Evolutionary conservation across 1,140 invertebrate species (phyloP).

Genomic region (Euwallacea similis): DNA sequence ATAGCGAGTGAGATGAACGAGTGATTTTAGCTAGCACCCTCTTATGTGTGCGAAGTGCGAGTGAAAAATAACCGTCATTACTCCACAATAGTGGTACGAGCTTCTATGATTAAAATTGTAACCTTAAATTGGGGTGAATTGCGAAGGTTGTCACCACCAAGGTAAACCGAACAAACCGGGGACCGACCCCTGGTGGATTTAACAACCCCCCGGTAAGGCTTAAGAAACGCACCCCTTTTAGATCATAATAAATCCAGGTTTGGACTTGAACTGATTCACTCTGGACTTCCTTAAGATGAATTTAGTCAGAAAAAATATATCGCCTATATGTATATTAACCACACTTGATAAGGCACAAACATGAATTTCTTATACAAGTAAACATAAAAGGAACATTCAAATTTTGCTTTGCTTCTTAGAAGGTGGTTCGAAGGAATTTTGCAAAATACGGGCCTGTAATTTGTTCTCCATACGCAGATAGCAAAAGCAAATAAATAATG

Average conservation of each 20-base stretch:
- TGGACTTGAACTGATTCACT: background rate
- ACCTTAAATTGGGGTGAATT: constrained; percentile 24
- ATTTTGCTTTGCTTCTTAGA: background rate
- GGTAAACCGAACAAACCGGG: constrained; percentile 50
- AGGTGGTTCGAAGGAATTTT: background rate
- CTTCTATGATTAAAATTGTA: constrained; percentile 39
- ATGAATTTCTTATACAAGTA: no score
- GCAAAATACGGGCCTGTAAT: background rate
- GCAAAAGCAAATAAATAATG: constrained; percentile 38
- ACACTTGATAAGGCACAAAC: no score
- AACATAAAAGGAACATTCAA: no score
- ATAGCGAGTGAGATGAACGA: no score
- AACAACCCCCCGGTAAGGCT: constrained; percentile 41
- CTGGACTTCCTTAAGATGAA: no score
- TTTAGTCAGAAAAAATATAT: no score
- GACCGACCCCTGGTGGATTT: constrained; percentile 44
- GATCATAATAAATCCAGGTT: constrained; percentile 35
- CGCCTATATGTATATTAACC: no score
- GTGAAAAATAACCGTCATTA: no score
- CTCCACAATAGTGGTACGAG: constrained; percentile 4
- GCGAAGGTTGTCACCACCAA: constrained; percentile 45
- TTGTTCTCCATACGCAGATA: background rate
- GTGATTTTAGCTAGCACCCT: no score
- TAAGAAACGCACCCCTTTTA: constrained; percentile 37
- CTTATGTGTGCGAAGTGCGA: no score